Evolutionary conservation across 2,113 vertebrate species (phyloP), one percentile per base, ranked within the genome.

Genomic region (Toxotes chatareus): DNA sequence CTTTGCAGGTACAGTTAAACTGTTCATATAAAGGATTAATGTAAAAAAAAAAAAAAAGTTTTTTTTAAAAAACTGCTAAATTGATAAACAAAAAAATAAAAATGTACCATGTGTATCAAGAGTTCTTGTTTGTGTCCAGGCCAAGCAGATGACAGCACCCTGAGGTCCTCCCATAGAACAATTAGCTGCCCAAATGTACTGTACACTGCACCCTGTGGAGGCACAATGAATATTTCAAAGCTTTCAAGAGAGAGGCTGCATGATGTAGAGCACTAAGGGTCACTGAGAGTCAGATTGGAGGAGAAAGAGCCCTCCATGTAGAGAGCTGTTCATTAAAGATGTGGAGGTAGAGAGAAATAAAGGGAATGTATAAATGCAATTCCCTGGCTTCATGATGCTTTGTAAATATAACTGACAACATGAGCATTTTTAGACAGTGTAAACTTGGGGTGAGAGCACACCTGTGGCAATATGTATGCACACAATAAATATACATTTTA

Each of bases 201-300:
- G 56, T 68, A 56, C 40, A 40, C 5, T 9, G 53, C 31, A 59
- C 62, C 60, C 77, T 40, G 73, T 34, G n/a, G 80, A 83, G 60
- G 51, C 38, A 42, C 7, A 38, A 89, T 90, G 75, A 88, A 91
- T 89, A 89, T 82, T 90, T 88, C 65, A 90, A 83, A 42, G 36
- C 38, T 47, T 67, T 49, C 42, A 63, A 76, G 62, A 21, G 34
- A 64, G 63, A 32, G 56, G 72, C 73, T 72, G 74, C 49, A 64
- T 68, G 44, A 65, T 87, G 75, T 16, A 73, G 66, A 78, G 79
- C 51, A 57, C 31, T 47, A 27, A 63, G 70, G 84, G 85, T 80
- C 75, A 73, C 38, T 14, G 19, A n/a, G 59, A 82, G 79, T 81
- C 83, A 73, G 80, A 73, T 19, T 47, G 63, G 49, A 84, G 71